Conservation (phyloP, 2,888 invertebrate genomes). For the Euzetes globulus region DNA sequence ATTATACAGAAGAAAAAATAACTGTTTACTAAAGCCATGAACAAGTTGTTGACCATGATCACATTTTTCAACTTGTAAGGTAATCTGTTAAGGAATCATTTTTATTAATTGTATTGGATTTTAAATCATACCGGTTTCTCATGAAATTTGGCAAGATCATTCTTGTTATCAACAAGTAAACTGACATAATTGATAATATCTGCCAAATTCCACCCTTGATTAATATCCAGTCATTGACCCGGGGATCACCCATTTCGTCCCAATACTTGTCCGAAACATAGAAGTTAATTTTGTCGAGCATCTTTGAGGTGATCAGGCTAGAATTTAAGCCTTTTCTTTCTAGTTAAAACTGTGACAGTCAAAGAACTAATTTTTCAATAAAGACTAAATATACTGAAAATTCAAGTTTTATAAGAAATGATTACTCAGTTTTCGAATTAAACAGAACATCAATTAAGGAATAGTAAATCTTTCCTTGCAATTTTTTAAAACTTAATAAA, state of each 20-base stretch:
- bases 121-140: slow-evolving; percentile 13
- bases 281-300: too few relatives aligned
- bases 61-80: slow-evolving; percentile 19
- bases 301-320: too few relatives aligned
- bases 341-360: too few relatives aligned
- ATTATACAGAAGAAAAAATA: neutral
- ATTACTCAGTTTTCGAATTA: too few relatives aligned
- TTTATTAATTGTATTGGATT: neutral
- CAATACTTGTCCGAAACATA: slow-evolving; percentile 24
- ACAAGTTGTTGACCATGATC: neutral
- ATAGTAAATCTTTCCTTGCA: too few relatives aligned
- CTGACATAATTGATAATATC: neutral
- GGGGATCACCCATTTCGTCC: slow-evolving; percentile 33
- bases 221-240: neutral
- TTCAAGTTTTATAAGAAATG: too few relatives aligned
- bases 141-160: slow-evolving; percentile 15
- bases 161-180: slow-evolving; percentile 16
- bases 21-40: slow-evolving; percentile 16
- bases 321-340: too few relatives aligned
- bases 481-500: too few relatives aligned
- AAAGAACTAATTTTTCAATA: too few relatives aligned
- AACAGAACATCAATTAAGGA: too few relatives aligned
- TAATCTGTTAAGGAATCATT: neutral
- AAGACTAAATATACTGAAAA: too few relatives aligned
- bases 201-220: slow-evolving; percentile 26